phyloP scores from a whole-genome alignment of 2,113 vertebrate genomes.

The Alces alces region DNA sequence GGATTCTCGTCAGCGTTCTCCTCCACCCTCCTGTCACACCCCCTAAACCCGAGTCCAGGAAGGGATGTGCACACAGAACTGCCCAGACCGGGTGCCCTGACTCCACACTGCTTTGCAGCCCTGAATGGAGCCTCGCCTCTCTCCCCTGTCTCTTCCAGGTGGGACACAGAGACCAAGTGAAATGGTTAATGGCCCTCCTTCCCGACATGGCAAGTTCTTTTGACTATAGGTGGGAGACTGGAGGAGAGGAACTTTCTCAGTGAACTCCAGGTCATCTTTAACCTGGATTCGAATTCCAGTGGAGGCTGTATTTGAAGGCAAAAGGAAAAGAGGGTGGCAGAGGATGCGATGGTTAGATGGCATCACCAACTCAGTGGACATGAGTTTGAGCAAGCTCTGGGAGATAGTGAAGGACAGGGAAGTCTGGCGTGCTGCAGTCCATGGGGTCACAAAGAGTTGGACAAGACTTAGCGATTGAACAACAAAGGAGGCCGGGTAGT shows the following conservation, averaged over 20 bases:
- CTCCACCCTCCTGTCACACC: no score
- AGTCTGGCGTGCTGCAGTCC: not conserved
- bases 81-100: not conserved
- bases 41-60: not conserved
- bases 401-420: not conserved
- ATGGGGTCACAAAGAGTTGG: not conserved
- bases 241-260: not conserved
- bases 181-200: not conserved
- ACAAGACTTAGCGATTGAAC: not conserved
- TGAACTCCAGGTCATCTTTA: not conserved
- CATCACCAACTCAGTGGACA: not conserved
- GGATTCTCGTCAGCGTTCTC: accelerated
- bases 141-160: no score
- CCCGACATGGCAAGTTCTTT: not conserved
- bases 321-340: not conserved
- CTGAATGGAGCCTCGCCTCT: not conserved
- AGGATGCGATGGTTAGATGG: not conserved
- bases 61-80: not conserved
- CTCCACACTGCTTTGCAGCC: not conserved
- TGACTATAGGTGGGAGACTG: not conserved
- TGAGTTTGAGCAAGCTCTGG: not conserved
- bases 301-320: not conserved
- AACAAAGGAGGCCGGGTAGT: not conserved
- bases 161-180: accelerated
- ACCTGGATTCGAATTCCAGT: not conserved